Evolutionary conservation across 1,140 invertebrate species (phyloP).

Genomic region (Periplaneta americana): DNA sequence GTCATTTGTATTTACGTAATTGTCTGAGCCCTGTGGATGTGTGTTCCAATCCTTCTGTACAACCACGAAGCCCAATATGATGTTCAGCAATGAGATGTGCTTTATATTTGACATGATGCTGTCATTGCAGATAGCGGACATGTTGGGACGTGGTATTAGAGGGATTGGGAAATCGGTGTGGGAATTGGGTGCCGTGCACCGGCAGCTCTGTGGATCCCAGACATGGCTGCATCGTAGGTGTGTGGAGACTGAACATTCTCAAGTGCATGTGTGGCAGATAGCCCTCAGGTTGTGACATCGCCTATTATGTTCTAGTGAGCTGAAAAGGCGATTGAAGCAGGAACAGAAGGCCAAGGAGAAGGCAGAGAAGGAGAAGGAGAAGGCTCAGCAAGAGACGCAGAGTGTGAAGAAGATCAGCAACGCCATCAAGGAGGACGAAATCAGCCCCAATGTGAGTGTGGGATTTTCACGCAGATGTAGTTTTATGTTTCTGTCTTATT

Average conservation of each 20-base stretch:
- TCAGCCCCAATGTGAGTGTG: slow-evolving; percentile 79
- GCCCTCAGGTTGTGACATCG: no score
- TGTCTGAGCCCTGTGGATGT: no score
- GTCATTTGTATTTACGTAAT: no score
- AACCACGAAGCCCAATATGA: no score
- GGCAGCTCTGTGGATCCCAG: neutral
- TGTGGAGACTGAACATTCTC: neutral
- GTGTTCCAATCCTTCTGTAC: no score
- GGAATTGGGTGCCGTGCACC: neutral
- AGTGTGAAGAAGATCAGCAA: slow-evolving; percentile 28
- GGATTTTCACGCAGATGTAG: no score
- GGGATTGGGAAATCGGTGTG: neutral
- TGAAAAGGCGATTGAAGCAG: slow-evolving; percentile 84
- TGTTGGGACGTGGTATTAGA: neutral
- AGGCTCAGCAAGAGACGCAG: slow-evolving; percentile 35
- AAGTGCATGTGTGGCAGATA: no score
- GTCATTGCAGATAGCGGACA: slow-evolving; percentile 1
- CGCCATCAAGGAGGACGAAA: slow-evolving; percentile 67
- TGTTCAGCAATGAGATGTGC: no score
- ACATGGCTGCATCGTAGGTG: neutral
- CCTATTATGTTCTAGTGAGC: slow-evolving; percentile 69
- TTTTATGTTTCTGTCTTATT: no score
- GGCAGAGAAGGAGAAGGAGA: slow-evolving; percentile 77
- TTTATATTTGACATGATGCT: no score
- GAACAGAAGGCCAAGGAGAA: slow-evolving; percentile 93